Conservation (phyloP, 2,113 vertebrate genomes). For the Sturnira hondurensis region DNA sequence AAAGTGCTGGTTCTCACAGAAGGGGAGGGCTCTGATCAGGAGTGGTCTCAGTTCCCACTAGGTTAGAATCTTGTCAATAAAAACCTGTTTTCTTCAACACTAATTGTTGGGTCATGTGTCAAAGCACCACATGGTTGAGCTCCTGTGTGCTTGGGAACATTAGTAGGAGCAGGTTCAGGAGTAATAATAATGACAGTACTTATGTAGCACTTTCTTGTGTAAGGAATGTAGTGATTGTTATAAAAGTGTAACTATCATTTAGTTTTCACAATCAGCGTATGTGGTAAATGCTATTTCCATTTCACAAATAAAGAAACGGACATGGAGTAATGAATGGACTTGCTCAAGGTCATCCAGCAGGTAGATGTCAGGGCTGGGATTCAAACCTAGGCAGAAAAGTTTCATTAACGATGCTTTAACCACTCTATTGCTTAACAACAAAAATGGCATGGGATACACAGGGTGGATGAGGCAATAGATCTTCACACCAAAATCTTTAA, state of each 20-base stretch:
- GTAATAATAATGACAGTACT: neutral
- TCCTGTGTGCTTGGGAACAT: no score
- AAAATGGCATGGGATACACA: neutral
- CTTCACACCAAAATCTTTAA: neutral
- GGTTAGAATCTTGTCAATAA: no score
- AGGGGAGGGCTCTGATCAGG: no score
- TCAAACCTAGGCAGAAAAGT: neutral
- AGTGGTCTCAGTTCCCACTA: no score
- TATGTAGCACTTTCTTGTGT: neutral
- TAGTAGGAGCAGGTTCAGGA: neutral
- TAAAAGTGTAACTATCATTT: neutral
- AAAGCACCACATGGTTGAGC: no score
- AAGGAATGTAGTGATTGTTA: neutral
- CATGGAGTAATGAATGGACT: neutral
- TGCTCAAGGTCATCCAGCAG: neutral
- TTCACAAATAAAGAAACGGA: neutral
- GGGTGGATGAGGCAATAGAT: neutral
- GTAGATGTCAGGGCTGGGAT: neutral
- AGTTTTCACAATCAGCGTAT: neutral
- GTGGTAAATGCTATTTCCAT: neutral
- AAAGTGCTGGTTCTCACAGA: no score
- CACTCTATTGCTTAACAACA: neutral
- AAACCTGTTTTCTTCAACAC: no score
- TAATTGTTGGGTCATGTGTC: no score
- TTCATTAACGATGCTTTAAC: neutral